Evolutionary conservation across 2,888 invertebrate genomes (phyloP), one percentile per base, ranked within the genome.

Genomic region (Omphaloscelis lunosa): DNA sequence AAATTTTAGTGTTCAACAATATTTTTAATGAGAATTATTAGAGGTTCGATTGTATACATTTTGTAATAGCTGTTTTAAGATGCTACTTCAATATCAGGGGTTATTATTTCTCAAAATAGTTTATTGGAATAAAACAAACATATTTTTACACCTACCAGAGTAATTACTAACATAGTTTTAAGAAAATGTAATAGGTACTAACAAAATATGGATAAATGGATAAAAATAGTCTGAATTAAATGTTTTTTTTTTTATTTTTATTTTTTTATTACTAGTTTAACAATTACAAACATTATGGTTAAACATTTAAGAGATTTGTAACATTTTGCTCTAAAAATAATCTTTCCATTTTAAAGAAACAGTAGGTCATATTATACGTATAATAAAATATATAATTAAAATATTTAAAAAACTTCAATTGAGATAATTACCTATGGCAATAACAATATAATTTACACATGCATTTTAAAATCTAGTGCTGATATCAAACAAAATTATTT

Each of bases 121-220:
- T 73, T 80, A 80, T 70, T 72, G 5, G 29, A 84, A 75, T 84
- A 59, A 67, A 66, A 67, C 12, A 70, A 62, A 83, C 27, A 70
- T 8, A 34, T 23, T 63, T 80, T 45, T 34, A 51, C 75, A 84
- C 74, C 79, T 70, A 67, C 51, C 62, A 72, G 34, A 68, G 61
- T 75, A 56, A 80, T 27, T 39, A 2, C 41, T 75, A 68, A 8
- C n/a, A n/a, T n/a, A n/a, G n/a, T n/a, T n/a, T n/a, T n/a, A n/a
- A n/a, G n/a, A n/a, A n/a, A n/a, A n/a, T n/a, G n/a, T n/a, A n/a
- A n/a, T n/a, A n/a, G n/a, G n/a, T n/a, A n/a, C n/a, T n/a, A n/a
- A n/a, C n/a, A n/a, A n/a, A n/a, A n/a, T n/a, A n/a, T n/a, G n/a
- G n/a, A n/a, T n/a, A n/a, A n/a, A n/a, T n/a, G n/a, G n/a, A n/a